Evolutionary conservation across 2,113 vertebrate genomes (phyloP).

Genomic region (Aldabrachelys gigantea): DNA sequence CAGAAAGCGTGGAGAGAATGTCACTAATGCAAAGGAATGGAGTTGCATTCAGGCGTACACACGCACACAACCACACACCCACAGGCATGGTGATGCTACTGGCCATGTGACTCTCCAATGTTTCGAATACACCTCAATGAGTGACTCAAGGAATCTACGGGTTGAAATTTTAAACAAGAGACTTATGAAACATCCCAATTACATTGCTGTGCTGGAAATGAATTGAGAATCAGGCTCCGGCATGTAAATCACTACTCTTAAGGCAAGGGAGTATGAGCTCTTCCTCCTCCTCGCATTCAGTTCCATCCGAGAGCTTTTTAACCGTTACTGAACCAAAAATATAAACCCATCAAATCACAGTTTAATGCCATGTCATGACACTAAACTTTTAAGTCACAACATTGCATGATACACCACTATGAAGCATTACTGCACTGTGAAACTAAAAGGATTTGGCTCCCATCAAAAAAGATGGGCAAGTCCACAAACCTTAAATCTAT

Average conservation of each 20-base stretch:
- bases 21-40: background rate
- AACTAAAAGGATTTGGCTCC: background rate
- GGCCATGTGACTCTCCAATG: rapidly evolving
- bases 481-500: rapidly evolving
- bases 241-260: background rate
- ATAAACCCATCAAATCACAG: background rate
- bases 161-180: background rate
- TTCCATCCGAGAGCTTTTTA: background rate
- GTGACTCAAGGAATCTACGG: rapidly evolving
- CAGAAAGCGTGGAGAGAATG: background rate
- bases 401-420: background rate
- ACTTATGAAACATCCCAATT: background rate
- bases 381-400: background rate
- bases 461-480: background rate
- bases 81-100: no score
- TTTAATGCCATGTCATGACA: background rate
- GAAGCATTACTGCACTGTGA: background rate
- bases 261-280: rapidly evolving
- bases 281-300: background rate
- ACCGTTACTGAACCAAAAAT: rapidly evolving
- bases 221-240: background rate
- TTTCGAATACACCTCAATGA: background rate
- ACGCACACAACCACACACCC: background rate
- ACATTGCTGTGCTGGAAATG: background rate
- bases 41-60: rapidly evolving